Evolutionary conservation across 2,113 vertebrate species (phyloP).

Genomic region (Microtus richardsoni): DNA sequence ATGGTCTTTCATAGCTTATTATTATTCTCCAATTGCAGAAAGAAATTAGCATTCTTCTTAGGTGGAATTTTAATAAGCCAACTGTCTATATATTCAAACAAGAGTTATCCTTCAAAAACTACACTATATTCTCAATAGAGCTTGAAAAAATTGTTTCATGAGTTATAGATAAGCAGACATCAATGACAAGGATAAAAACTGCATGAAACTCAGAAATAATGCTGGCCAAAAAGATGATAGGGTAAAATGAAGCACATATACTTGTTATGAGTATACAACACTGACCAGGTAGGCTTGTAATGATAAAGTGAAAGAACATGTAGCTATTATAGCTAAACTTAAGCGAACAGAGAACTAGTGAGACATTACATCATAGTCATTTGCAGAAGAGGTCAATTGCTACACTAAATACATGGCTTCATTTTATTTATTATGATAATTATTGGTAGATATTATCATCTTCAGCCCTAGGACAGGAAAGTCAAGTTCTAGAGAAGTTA

Average conservation of each 20-base stretch:
- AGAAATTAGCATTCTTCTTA: background rate
- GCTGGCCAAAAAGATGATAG: background rate
- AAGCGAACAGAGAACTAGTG: background rate
- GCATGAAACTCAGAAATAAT: background rate
- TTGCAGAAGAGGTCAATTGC: background rate
- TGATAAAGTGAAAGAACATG: background rate
- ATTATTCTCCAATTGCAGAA: background rate
- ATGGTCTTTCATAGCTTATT: background rate
- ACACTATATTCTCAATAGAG: background rate
- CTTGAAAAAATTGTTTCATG: background rate
- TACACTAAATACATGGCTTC: background rate
- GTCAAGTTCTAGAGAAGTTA: background rate
- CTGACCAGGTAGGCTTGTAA: background rate
- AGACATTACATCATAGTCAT: background rate
- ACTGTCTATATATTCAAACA: constrained; percentile 5
- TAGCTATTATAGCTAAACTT: background rate
- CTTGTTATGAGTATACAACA: background rate
- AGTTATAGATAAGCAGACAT: background rate
- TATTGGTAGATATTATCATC: background rate
- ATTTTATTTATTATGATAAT: constrained; percentile 31
- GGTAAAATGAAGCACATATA: background rate
- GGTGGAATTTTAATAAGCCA: background rate
- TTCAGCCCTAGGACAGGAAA: background rate
- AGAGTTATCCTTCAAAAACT: background rate
- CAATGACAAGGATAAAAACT: background rate